phyloP scores from a whole-genome alignment of 2,797 vertebrate species.

The Propithecus perrieri region DNA sequence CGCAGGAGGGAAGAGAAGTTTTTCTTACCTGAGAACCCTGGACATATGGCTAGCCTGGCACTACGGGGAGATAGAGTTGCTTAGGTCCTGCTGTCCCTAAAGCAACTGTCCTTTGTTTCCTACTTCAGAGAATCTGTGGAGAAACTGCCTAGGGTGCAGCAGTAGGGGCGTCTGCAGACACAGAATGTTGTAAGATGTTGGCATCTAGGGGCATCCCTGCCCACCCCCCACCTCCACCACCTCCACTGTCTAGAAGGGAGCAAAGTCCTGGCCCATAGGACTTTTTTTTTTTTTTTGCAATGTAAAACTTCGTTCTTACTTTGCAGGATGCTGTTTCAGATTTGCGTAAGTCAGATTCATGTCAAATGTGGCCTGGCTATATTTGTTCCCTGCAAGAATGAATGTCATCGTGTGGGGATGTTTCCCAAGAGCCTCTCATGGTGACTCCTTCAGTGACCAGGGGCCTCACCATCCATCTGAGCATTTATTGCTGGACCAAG shows the following conservation, averaged over 20 bases:
- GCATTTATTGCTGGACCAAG: neutral
- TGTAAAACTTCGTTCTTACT: neutral
- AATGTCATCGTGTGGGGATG: rapidly evolving
- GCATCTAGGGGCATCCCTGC: neutral
- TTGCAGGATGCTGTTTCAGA: neutral
- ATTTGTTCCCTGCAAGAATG: neutral
- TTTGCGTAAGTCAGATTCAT: neutral
- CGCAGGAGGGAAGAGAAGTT: neutral
- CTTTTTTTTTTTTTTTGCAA: neutral
- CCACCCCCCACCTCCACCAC: neutral
- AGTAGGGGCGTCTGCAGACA: rapidly evolving
- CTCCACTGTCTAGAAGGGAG: neutral
- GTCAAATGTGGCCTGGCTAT: too few relatives aligned
- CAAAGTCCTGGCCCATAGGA: neutral
- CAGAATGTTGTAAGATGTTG: neutral
- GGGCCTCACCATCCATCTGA: too few relatives aligned
- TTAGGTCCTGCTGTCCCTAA: neutral
- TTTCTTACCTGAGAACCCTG: neutral
- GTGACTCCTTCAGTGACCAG: neutral
- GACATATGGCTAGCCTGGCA: neutral
- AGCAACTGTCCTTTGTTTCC: neutral
- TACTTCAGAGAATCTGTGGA: neutral
- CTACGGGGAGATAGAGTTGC: neutral
- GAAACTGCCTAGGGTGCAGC: neutral
- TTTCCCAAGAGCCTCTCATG: neutral